A percentile compares a stretch with the other conserved stretches of the same genome.
These are phyloP conservation scores for Bombus breviceps DNA, from an alignment of 1,140 invertebrate genomes.

Conservation along the genomic window DNA sequence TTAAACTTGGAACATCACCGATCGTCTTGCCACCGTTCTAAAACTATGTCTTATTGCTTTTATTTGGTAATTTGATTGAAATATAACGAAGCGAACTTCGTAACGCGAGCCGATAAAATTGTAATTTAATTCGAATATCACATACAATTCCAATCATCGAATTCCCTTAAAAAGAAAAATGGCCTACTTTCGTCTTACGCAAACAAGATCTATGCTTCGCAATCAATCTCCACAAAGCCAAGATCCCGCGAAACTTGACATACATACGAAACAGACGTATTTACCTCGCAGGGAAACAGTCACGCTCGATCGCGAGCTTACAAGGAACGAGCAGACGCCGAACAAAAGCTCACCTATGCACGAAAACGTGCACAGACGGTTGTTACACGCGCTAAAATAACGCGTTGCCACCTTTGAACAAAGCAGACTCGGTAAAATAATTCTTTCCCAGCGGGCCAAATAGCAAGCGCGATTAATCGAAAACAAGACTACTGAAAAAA, in stretches of 20 bases:
- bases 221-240: not conserved
- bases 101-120: too few relatives aligned
- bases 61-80: too few relatives aligned
- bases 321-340: not conserved
- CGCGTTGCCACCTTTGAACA: not conserved
- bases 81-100: too few relatives aligned
- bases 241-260: not conserved
- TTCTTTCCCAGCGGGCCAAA: not conserved
- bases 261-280: not conserved
- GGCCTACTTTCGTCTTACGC: not conserved
- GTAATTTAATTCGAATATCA: not conserved
- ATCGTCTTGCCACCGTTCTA: too few relatives aligned
- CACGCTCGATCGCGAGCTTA: too few relatives aligned
- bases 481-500: not conserved
- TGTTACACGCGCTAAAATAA: not conserved
- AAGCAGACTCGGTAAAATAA: constrained; percentile 3
- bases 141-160: not conserved
- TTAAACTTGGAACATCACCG: too few relatives aligned
- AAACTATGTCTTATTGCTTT: too few relatives aligned
- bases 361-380: not conserved
- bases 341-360: not conserved
- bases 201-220: not conserved
- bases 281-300: not conserved
- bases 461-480: not conserved
- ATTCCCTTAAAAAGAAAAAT: not conserved